phyloP scores from a whole-genome alignment of 2,113 vertebrate genomes.

The Lanius ludovicianus region DNA sequence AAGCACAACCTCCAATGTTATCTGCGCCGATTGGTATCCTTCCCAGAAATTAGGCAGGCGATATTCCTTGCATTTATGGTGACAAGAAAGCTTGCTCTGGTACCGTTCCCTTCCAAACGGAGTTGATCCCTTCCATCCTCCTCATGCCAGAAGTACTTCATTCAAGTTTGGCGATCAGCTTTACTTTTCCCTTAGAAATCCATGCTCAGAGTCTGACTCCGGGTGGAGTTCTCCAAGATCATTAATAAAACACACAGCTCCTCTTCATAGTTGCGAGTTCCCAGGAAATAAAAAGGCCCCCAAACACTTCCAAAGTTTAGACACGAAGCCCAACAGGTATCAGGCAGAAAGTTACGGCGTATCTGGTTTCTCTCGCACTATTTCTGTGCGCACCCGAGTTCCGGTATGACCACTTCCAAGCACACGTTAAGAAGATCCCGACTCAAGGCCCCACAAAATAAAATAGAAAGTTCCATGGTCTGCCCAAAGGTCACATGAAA shows the following conservation, averaged over 20 bases:
- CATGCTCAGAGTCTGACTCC: not conserved
- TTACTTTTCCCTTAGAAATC: not conserved
- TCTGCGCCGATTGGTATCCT: not conserved
- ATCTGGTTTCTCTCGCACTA: constrained; percentile 43
- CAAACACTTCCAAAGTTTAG: not conserved
- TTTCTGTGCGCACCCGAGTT: constrained; percentile 37
- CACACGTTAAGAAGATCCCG: not conserved
- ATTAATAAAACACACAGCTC: constrained; percentile 40
- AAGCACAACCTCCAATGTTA: not conserved
- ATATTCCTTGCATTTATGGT: not conserved
- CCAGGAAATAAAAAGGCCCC: not conserved
- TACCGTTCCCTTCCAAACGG: not conserved
- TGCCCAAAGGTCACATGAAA: constrained; percentile 40
- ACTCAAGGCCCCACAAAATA: constrained; percentile 33
- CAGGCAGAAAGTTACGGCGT: constrained; percentile 1
- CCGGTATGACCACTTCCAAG: constrained; percentile 45
- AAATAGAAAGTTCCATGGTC: constrained; percentile 28
- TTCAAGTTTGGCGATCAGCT: not conserved
- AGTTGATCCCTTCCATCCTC: not conserved
- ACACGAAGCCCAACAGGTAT: constrained; percentile 10
- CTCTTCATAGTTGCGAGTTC: constrained; percentile 56
- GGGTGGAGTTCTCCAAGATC: constrained; percentile 4
- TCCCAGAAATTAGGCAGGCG: not conserved
- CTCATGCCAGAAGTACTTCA: not conserved
- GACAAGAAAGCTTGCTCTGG: not conserved